Percentiles rank a stretch among this genome's conserved stretches.
Evolutionary conservation across 2,888 invertebrate species (phyloP).

Genomic region (Lutraria lutraria): DNA sequence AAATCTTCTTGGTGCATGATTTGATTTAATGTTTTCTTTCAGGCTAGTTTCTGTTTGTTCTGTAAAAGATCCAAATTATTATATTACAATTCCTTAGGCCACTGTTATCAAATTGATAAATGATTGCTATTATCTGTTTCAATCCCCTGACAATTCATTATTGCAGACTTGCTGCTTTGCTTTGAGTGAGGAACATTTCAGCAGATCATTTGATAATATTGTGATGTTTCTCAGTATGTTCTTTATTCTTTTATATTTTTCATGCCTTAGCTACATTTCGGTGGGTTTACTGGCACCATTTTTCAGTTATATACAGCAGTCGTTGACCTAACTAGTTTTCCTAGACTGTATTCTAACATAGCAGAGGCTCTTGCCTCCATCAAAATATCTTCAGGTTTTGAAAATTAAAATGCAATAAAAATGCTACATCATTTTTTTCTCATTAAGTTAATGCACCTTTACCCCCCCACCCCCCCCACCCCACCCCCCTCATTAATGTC

Average conservation of each 20-base stretch:
- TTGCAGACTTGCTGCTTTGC: background rate
- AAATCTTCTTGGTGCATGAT: background rate
- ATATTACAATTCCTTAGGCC: conserved; percentile 15
- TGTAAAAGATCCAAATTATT: conserved; percentile 9
- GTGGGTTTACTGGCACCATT: background rate
- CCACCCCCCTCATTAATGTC: too few species aligned
- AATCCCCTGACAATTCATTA: background rate
- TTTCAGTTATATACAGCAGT: too few species aligned
- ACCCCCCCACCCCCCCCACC: too few species aligned
- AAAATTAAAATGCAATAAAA: too few species aligned
- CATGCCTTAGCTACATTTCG: background rate
- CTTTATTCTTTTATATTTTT: background rate
- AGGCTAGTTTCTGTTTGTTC: conserved; percentile 1
- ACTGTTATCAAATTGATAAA: conserved; percentile 8
- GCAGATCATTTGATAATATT: background rate
- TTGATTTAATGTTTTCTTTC: background rate
- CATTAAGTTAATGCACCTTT: too few species aligned
- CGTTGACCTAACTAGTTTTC: too few species aligned
- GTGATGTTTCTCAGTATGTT: background rate
- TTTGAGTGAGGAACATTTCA: background rate
- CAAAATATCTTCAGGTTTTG: too few species aligned
- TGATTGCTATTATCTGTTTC: conserved; percentile 8
- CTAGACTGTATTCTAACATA: too few species aligned
- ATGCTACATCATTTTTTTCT: too few species aligned
- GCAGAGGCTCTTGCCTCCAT: too few species aligned